Evolutionary conservation across 1,140 invertebrate species (phyloP).

Genomic region (Lasioglossum albipes): DNA sequence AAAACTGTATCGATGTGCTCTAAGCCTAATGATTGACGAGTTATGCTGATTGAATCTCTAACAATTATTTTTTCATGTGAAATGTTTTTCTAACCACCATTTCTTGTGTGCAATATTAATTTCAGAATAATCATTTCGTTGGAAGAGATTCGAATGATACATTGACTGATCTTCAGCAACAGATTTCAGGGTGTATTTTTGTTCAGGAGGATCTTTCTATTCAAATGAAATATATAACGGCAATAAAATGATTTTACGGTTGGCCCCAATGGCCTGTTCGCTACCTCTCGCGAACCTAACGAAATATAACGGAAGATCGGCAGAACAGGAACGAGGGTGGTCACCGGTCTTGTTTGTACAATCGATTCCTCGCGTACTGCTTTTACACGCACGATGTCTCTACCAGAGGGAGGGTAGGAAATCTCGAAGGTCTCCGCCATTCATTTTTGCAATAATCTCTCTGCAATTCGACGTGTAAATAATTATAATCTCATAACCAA

Average conservation of each 20-base stretch:
- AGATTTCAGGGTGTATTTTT: too few relatives aligned
- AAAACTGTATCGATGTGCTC: too few relatives aligned
- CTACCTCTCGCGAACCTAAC: slow-evolving; percentile 58
- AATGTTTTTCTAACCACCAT: too few relatives aligned
- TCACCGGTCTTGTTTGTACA: slow-evolving; percentile 65
- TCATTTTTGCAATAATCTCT: slow-evolving; percentile 7
- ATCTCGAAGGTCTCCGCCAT: slow-evolving; percentile 44
- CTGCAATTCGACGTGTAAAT: too few relatives aligned
- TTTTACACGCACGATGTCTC: slow-evolving; percentile 61
- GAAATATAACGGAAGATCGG: slow-evolving; percentile 63
- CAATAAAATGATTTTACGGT: slow-evolving; percentile 27
- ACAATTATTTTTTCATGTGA: too few relatives aligned
- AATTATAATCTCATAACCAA: too few relatives aligned
- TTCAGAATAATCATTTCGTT: too few relatives aligned
- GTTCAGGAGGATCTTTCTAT: not conserved
- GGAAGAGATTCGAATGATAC: too few relatives aligned
- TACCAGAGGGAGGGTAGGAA: slow-evolving; percentile 30
- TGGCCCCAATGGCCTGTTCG: slow-evolving; percentile 59
- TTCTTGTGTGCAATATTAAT: too few relatives aligned
- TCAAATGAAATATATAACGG: not conserved
- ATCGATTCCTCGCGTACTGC: slow-evolving; percentile 67
- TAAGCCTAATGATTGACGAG: too few relatives aligned
- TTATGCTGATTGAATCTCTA: too few relatives aligned
- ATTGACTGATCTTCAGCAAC: too few relatives aligned
- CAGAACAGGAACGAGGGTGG: slow-evolving; percentile 32